Evolutionary conservation across 2,113 vertebrate species (phyloP).

Genomic region (Hypomesus transpacificus): DNA sequence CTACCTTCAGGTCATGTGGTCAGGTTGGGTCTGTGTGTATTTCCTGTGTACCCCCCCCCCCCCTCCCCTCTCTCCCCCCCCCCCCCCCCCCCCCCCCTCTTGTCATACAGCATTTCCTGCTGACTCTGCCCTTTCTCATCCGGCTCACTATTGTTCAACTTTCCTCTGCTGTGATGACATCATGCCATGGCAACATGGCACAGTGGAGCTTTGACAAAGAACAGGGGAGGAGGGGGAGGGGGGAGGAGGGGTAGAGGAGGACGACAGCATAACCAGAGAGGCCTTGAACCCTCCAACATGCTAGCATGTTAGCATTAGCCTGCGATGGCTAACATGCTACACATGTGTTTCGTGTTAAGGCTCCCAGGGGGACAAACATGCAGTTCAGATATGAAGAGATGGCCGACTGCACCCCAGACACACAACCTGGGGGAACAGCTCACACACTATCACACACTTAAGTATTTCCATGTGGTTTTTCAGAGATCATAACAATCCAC

Average conservation of each 20-base stretch:
- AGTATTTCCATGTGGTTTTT: constrained; percentile 52
- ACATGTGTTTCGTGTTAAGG: constrained; percentile 45
- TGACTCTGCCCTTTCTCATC: constrained; percentile 44
- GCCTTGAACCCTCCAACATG: constrained; percentile 20
- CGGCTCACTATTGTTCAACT: constrained; percentile 45
- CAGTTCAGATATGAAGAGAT: constrained; percentile 30
- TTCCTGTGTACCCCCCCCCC: constrained; percentile 37
- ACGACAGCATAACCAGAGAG: constrained; percentile 14
- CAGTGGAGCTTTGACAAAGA: constrained; percentile 28
- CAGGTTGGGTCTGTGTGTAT: constrained; percentile 33
- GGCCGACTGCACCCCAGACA: constrained; percentile 25
- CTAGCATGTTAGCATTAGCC: constrained; percentile 4
- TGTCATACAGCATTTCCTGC: constrained; percentile 45
- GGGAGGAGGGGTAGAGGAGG: neutral
- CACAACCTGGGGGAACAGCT: constrained; percentile 33
- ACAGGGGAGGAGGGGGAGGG: neutral
- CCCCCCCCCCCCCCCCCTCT: constrained; percentile 3
- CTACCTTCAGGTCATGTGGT: constrained; percentile 21
- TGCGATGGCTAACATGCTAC: neutral
- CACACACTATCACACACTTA: constrained; percentile 14
- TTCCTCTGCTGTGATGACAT: constrained; percentile 41
- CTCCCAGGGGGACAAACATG: constrained; percentile 19
- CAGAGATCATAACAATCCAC: neutral
- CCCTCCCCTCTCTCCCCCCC: neutral
- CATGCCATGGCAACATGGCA: constrained; percentile 17